Conservation (phyloP, 2,888 invertebrate genomes). For the Graphium colonna region DNA sequence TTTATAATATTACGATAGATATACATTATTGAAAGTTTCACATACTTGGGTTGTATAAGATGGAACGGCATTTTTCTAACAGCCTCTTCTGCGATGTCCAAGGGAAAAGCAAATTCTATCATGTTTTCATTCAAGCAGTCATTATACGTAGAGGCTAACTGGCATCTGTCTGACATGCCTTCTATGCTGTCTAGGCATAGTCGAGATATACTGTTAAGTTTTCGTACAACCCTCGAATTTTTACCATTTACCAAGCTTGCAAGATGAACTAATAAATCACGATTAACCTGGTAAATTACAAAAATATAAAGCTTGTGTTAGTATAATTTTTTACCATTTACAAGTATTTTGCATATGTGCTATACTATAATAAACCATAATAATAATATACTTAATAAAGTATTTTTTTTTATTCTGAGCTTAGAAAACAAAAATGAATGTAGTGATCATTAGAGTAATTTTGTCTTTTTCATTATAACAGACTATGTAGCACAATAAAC, state of each 20-base stretch:
- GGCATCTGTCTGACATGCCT: constrained; percentile 67
- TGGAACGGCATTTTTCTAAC: constrained; percentile 73
- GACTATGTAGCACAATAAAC: too few relatives aligned
- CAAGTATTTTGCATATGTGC: too few relatives aligned
- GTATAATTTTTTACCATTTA: too few relatives aligned
- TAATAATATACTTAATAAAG: background rate
- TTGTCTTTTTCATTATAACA: too few relatives aligned
- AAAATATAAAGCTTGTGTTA: too few relatives aligned
- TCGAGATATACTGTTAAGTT: constrained; percentile 62
- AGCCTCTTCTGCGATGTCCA: constrained; percentile 68
- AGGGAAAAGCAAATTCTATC: constrained; percentile 68
- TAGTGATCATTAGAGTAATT: too few relatives aligned
- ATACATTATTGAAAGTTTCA: background rate
- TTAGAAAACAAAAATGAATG: too few relatives aligned
- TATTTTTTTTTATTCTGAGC: too few relatives aligned
- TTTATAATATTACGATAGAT: too few relatives aligned
- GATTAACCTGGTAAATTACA: constrained; percentile 51
- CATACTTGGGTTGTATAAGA: constrained; percentile 70
- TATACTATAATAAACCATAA: too few relatives aligned
- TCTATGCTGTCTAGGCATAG: constrained; percentile 67
- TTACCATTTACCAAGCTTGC: constrained; percentile 69
- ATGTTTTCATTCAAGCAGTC: constrained; percentile 72
- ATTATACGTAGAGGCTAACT: constrained; percentile 68
- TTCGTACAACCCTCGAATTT: constrained; percentile 65
- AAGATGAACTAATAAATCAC: constrained; percentile 63